A percentile compares a stretch with the other conserved stretches of the same genome.
These are phyloP conservation scores for Hyphantria cunea DNA, from an alignment of 1,140 invertebrate genomes.

Conservation along the genomic window DNA sequence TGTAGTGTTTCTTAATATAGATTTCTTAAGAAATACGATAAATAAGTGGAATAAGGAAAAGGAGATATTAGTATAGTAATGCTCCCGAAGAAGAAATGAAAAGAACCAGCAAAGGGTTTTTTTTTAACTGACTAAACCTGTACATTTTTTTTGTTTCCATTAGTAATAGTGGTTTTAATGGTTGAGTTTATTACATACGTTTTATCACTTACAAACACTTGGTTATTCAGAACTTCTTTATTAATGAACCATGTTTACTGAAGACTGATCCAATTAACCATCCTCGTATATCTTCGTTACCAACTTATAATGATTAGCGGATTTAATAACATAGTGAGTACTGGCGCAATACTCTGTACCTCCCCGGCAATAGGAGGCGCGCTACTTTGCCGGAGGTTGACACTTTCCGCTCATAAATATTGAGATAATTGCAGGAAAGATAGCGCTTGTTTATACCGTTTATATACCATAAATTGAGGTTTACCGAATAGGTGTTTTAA, in stretches of 20 bases:
- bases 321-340: constrained; percentile 41
- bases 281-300: constrained; percentile 27
- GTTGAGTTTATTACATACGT: too few species aligned
- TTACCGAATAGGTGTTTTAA: constrained; percentile 26
- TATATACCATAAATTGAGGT: constrained; percentile 41
- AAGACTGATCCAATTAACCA: constrained; percentile 27
- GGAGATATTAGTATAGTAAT: too few species aligned
- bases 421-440: constrained; percentile 61
- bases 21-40: too few species aligned
- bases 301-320: constrained; percentile 40
- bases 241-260: constrained; percentile 19
- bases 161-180: too few species aligned
- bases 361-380: constrained; percentile 20
- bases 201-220: too few species aligned
- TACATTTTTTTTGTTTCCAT: too few species aligned
- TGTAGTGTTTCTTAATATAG: too few species aligned
- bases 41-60: too few species aligned
- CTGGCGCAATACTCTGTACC: neutral
- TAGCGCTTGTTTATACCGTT: constrained; percentile 40
- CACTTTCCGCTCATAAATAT: constrained; percentile 58
- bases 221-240: neutral
- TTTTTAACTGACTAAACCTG: too few species aligned
- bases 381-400: constrained; percentile 47
- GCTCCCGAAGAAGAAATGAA: too few species aligned
- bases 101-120: too few species aligned